Percentiles rank a stretch among this genome's conserved stretches.
Evolutionary conservation across 64 coral and sea anemone species (phyloP).

Genomic region (Acropora yongei): DNA sequence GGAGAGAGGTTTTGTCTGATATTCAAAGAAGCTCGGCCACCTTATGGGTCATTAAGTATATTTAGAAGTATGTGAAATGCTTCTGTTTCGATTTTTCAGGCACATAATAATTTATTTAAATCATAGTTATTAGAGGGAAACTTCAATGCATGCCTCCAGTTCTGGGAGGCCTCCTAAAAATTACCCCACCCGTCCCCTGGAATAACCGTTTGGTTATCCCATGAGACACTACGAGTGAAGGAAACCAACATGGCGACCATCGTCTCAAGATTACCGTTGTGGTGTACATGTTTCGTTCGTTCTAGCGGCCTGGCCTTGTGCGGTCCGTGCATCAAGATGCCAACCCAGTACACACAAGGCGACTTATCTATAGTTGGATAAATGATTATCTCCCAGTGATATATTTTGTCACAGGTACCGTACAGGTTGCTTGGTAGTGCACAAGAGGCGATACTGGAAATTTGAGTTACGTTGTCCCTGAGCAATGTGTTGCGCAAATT

Average conservation of each 20-base stretch:
- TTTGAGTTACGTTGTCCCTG: too few relatives aligned
- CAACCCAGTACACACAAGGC: not conserved
- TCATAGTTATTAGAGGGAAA: too few relatives aligned
- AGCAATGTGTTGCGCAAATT: too few relatives aligned
- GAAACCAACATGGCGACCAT: not conserved
- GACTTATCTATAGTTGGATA: not conserved
- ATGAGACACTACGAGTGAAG: not conserved
- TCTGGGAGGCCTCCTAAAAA: too few relatives aligned
- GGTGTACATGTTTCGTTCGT: conserved; percentile 2
- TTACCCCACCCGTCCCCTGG: not conserved
- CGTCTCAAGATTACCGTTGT: not conserved
- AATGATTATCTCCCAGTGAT: too few relatives aligned
- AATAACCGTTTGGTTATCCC: not conserved
- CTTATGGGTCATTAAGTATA: not conserved
- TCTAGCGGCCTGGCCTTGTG: not conserved
- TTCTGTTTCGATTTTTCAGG: not conserved
- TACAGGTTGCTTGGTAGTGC: too few relatives aligned
- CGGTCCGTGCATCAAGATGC: not conserved
- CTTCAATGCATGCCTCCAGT: too few relatives aligned
- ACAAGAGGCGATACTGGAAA: too few relatives aligned
- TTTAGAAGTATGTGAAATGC: not conserved
- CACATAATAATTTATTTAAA: not conserved
- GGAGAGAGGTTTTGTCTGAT: not conserved
- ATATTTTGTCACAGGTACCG: too few relatives aligned
- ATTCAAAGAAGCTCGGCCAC: not conserved